Base-by-base conservation (phyloP, 2,888 invertebrate species). In the Perdita meconis region DNA sequence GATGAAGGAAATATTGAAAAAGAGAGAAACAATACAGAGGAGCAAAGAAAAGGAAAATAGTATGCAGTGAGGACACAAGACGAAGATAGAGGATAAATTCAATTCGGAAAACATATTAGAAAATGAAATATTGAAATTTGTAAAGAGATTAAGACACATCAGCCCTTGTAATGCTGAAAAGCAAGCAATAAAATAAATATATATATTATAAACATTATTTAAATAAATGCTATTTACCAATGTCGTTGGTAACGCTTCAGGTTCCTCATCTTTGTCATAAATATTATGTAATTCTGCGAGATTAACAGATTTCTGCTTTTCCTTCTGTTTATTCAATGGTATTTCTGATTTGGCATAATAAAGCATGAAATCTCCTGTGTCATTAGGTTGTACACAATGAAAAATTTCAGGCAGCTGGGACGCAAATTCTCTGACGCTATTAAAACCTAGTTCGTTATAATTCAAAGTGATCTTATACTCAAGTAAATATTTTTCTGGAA, bases 341-440 rank as follows among this genome's bases (percentile, higher is more conserved):
- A 66, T 16, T n/a, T 61, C 68, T 4, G 1, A 34, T 69, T 80
- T 78, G 4, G 89, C 89, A 77, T 87, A 63, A 63, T 85, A 87
- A 3, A 90, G 59, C 56, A 82, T 85, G 5, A 84, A 89, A 60
- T 90, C 90, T 0, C 86, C 89, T 2, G 71, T 76, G 1, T 79
- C 34, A 24, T 73, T 24, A 12, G 76, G 81, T 4, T 86, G 80
- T 3, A 86, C 68, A 30, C 85, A 74, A 10, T 80, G 74, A 71
- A 92, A 92, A 10, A 92, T 89, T 0, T 90, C 78, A n/a, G 90
- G 87, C 8, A 92, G 74, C 12, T 89, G 73, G 0, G 85, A 82
- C 2, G 87, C 88, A 24, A 90, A 88, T 38, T 89, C 89, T 30
- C 81, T 73, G 3, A 92, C 87, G 64, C 89, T 90, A n/a, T 72